Conservation (phyloP, 2,113 vertebrate genomes). For the Dicerorhinus sumatrensis region DNA sequence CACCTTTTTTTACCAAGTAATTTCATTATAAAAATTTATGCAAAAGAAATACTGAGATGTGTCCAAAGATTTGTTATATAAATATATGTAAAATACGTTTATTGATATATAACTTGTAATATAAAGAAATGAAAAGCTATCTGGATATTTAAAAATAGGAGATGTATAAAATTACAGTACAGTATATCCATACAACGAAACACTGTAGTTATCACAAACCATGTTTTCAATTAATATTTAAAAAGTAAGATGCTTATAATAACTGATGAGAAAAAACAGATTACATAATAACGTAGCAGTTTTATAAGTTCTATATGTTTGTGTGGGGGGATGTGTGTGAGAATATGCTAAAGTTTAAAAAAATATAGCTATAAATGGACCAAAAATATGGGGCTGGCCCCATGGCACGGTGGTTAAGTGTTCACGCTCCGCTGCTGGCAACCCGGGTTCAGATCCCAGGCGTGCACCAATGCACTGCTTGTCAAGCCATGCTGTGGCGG, state of each 20-base stretch:
- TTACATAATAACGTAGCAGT: not conserved
- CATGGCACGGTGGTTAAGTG: too few species aligned
- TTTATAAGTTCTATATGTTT: not conserved
- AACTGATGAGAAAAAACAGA: not conserved
- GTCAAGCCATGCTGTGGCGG: too few species aligned
- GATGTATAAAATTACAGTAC: not conserved
- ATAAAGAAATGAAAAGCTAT: slow-evolving; percentile 20
- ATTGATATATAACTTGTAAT: not conserved
- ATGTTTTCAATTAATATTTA: not conserved
- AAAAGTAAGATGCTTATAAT: not conserved
- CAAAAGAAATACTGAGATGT: not conserved
- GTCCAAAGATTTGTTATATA: not conserved
- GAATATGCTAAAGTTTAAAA: not conserved
- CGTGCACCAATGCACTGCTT: too few species aligned
- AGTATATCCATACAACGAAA: not conserved
- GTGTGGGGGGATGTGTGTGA: not conserved
- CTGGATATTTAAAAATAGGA: not conserved
- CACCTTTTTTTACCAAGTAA: not conserved
- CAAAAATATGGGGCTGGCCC: not conserved
- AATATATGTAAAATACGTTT: not conserved
- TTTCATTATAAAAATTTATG: slow-evolving; percentile 20
- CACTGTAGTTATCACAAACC: not conserved
- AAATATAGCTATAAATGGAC: not conserved
- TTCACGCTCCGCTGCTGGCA: too few species aligned
- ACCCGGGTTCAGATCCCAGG: too few species aligned